Conservation (phyloP, 2,113 vertebrate species). For the Murina feae region DNA sequence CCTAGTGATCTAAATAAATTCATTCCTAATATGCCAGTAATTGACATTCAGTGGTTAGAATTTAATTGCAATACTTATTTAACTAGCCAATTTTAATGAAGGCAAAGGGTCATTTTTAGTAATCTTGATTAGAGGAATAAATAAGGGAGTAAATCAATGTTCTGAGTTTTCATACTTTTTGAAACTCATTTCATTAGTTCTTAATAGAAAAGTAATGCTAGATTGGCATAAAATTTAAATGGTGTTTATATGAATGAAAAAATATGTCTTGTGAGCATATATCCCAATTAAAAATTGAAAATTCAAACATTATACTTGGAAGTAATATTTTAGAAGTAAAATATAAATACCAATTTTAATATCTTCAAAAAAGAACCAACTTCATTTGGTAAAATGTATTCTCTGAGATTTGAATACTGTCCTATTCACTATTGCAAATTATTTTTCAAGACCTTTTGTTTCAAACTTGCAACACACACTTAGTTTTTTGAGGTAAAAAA, state of each 20-base stretch:
- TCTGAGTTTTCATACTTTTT: constrained; percentile 59
- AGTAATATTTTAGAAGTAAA: constrained; percentile 17
- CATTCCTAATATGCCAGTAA: constrained; percentile 54
- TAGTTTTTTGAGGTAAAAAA: not conserved
- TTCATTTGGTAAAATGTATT: not conserved
- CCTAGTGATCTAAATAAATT: constrained; percentile 47
- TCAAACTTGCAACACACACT: not conserved
- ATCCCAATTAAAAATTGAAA: not conserved
- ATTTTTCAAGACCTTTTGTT: not conserved
- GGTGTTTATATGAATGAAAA: not conserved
- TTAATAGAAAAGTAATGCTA: not conserved
- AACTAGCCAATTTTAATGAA: constrained; percentile 67
- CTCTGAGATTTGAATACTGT: not conserved
- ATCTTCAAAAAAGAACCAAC: not conserved
- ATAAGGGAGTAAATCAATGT: constrained; percentile 45
- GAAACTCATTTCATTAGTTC: constrained; percentile 34
- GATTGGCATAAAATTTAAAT: not conserved
- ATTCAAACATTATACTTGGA: constrained; percentile 1
- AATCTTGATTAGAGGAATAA: constrained; percentile 69
- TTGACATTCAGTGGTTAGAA: constrained; percentile 53
- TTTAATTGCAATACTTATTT: constrained; percentile 74
- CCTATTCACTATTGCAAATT: not conserved
- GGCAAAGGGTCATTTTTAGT: constrained; percentile 63
- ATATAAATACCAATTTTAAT: not conserved
- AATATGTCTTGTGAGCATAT: not conserved